Percentiles rank a stretch among this genome's conserved stretches.
phyloP scores from a whole-genome alignment of 2,113 vertebrate species.

The Ondatra zibethicus region DNA sequence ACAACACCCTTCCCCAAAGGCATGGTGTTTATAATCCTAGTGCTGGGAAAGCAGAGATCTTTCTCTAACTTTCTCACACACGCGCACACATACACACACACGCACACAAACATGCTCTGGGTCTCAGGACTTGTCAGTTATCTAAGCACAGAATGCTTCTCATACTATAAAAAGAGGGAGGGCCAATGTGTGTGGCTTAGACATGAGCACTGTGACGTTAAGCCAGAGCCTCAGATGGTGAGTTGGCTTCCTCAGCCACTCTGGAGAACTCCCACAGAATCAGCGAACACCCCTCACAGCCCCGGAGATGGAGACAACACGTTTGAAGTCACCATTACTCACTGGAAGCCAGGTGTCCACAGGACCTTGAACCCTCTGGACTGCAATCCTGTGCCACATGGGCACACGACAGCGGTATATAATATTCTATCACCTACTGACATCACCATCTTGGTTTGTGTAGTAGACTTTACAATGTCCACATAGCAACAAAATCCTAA shows the following conservation, averaged over 20 bases:
- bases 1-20: not conserved
- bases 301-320: not conserved
- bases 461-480: not conserved
- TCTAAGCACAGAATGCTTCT: not conserved
- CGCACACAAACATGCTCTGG: not conserved
- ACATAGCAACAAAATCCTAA: not conserved
- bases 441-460: not conserved
- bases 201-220: not conserved
- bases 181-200: accelerated
- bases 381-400: not conserved
- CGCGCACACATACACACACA: not conserved
- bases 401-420: not conserved
- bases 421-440: too few species aligned
- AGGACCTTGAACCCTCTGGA: not conserved
- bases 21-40: not conserved
- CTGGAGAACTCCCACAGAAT: not conserved
- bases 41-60: not conserved
- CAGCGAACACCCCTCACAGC: not conserved
- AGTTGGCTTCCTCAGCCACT: not conserved
- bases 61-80: not conserved
- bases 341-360: not conserved
- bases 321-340: not conserved
- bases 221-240: not conserved
- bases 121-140: not conserved
- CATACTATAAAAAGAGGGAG: not conserved